Conservation (phyloP, 2,888 invertebrate genomes). For the Capitulum mitella region DNA sequence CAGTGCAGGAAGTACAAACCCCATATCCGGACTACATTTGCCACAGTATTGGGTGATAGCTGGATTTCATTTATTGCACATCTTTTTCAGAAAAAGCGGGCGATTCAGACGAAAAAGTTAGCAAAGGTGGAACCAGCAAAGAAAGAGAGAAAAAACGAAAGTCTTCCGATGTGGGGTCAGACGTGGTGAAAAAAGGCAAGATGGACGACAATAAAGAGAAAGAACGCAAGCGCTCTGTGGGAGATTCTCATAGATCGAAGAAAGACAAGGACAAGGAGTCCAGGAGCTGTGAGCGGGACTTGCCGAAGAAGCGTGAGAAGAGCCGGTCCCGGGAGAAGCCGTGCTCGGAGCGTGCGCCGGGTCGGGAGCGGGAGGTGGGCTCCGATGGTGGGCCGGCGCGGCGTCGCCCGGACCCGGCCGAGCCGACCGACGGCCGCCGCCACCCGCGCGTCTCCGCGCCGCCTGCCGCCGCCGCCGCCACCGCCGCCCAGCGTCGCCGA, state of each 20-base stretch:
- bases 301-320: not conserved
- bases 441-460: not conserved
- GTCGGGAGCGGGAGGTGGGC: not conserved
- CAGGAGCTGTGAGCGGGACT: not conserved
- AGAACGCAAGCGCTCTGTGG: not conserved
- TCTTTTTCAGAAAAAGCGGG: constrained; percentile 25
- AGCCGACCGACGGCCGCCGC: not conserved
- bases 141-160: constrained; percentile 26
- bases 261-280: not conserved
- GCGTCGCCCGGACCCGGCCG: not conserved
- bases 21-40: too few relatives aligned
- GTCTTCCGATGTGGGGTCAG: constrained; percentile 26
- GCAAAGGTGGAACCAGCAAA: constrained; percentile 8
- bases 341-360: not conserved
- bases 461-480: not conserved
- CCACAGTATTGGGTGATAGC: too few relatives aligned
- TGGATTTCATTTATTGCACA: too few relatives aligned
- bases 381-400: not conserved
- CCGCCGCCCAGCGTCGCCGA: too few relatives aligned
- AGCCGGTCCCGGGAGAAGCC: not conserved
- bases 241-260: not conserved
- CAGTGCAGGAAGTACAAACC: too few relatives aligned
- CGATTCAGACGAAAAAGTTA: constrained; percentile 28
- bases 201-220: constrained; percentile 23
- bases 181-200: constrained; percentile 28